Conservation (phyloP, 2,113 vertebrate species). For the Excalfactoria chinensis region DNA sequence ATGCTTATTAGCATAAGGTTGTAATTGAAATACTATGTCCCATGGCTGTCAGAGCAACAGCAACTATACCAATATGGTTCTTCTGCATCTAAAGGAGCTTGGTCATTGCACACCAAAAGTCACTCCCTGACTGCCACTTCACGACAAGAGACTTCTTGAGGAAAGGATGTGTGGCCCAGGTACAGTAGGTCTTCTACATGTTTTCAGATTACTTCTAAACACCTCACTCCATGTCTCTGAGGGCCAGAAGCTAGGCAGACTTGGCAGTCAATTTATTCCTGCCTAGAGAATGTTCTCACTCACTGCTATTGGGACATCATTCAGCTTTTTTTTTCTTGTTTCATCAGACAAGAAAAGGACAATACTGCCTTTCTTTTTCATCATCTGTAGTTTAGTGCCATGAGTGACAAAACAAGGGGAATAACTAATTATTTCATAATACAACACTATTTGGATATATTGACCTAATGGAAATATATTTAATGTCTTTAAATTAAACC, state of each 20-base stretch:
- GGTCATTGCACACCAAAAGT: not conserved
- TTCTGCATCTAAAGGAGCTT: not conserved
- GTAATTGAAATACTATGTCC: not conserved
- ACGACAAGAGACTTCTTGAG: not conserved
- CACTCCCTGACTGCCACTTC: not conserved
- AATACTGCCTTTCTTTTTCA: not conserved
- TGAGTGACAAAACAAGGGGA: not conserved
- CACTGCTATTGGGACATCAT: not conserved
- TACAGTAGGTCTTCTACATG: not conserved
- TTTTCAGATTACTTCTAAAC: not conserved
- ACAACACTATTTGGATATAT: not conserved
- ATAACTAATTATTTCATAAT: not conserved
- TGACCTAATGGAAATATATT: not conserved
- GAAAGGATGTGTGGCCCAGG: not conserved
- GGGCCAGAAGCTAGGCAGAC: not conserved
- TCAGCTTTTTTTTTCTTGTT: not conserved
- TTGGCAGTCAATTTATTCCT: not conserved
- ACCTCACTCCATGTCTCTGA: not conserved
- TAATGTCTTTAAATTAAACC: not conserved
- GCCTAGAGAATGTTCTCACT: not conserved
- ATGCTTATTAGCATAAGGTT: not conserved
- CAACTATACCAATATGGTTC: not conserved
- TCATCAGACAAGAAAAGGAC: not conserved
- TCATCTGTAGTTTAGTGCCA: not conserved
- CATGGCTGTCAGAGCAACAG: not conserved